These are phyloP conservation scores for Conomelus anceps DNA, from an alignment of 2,888 invertebrate genomes.

Conservation along the genomic window DNA sequence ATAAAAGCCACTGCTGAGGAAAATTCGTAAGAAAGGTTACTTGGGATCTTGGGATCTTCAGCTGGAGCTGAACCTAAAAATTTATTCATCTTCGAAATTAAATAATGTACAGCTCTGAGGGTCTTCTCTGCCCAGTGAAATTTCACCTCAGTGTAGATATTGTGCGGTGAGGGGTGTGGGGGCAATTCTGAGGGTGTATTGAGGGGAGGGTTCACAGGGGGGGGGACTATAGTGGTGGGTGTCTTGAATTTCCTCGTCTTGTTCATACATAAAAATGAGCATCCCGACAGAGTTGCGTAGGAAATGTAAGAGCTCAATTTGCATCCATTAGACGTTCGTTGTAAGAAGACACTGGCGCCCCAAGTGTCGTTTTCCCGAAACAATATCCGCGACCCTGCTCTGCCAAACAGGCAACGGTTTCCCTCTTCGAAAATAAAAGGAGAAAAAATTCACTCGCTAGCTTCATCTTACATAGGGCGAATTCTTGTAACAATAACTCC, in stretches of 20 bases:
- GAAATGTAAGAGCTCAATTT: conserved; percentile 11
- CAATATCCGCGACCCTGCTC: background rate
- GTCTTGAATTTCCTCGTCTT: background rate
- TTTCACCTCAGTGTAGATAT: background rate
- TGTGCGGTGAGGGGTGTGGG: background rate
- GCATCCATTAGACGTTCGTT: conserved; percentile 5
- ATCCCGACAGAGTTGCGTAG: background rate
- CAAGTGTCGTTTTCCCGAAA: background rate
- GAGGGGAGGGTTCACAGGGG: background rate
- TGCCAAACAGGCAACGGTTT: background rate
- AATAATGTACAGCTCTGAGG: background rate
- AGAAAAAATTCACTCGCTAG: background rate
- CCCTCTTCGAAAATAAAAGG: background rate
- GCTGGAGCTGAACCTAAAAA: background rate
- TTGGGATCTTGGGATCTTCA: background rate
- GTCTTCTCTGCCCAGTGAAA: background rate
- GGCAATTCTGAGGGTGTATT: background rate
- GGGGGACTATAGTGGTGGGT: background rate
- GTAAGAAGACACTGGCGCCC: background rate
- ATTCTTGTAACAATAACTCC: background rate
- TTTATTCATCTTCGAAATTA: background rate
- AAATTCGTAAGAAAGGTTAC: background rate
- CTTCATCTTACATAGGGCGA: background rate
- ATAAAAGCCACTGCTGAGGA: background rate
- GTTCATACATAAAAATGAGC: conserved; percentile 14